Base-by-base conservation (phyloP, 2,888 invertebrate genomes). In the Sepioteuthis lessoniana region DNA sequence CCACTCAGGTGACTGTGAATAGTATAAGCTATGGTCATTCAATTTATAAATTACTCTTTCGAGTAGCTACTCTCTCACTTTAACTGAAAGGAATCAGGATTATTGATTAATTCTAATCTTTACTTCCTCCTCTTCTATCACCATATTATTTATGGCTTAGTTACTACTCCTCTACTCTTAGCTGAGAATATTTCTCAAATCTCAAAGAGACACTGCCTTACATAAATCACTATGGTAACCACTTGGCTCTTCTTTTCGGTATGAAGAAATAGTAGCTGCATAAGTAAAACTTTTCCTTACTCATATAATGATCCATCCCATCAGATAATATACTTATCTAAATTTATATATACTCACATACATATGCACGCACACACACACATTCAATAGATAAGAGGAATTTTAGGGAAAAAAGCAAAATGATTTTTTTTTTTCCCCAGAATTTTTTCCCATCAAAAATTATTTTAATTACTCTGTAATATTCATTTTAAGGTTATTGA, bases 51-150 rank as follows among this genome's bases (percentile, higher is more conserved):
- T 76, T n/a, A n/a, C 76, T 25, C 55, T 60, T 46, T 46, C 46
- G 0, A 60, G 25, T 25, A 60, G 55, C 55, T n/a, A n/a, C n/a
- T n/a, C n/a, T n/a, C n/a, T n/a, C 28, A n/a, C 76, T 76, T 76
- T 21, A 50, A 21, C 50, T 19, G 50, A 50, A 50, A 19, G 50
- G 50, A 50, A 50, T 76, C n/a, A n/a, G 31, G 31, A 76, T 76
- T 76, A 76, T 76, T 60, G 60, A 60, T 60, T 76, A 3, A 76
- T n/a, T n/a, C n/a, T n/a, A n/a, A n/a, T n/a, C n/a, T n/a, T n/a
- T n/a, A n/a, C n/a, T n/a, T n/a, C 31, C 10, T n/a, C n/a, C 8
- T 10, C 7, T 76, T n/a, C 19, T 0, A 7, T 0, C 13, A 8
- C n/a, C n/a, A n/a, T 76, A n/a, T 1, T 31, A 76, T 76, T 76